A percentile compares a stretch with the other conserved stretches of the same genome.
phyloP scores from a whole-genome alignment of 1,140 invertebrate species.

The Episyrphus balteatus region DNA sequence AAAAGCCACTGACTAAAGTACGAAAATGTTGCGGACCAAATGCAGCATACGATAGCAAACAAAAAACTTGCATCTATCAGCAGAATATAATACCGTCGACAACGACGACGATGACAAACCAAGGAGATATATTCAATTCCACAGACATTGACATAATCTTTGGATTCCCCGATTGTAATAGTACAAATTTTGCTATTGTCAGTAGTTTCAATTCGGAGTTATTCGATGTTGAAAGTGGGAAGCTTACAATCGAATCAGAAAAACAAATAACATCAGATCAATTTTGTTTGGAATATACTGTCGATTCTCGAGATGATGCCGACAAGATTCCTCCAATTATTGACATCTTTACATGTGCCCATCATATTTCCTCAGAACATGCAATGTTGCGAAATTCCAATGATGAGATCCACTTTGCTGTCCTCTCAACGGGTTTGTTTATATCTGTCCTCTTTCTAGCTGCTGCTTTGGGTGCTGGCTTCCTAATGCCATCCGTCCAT shows the following conservation, averaged over 20 bases:
- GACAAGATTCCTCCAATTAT: constrained; percentile 27
- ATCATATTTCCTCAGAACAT: constrained; percentile 38
- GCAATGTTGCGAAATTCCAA: constrained; percentile 14
- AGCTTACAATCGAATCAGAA: constrained; percentile 15
- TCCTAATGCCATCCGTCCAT: constrained; percentile 63
- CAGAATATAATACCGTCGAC: constrained; percentile 36
- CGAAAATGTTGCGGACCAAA: constrained; percentile 48
- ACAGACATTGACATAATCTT: constrained; percentile 28
- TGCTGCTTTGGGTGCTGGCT: constrained; percentile 61
- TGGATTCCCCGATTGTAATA: constrained; percentile 29
- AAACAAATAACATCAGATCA: constrained; percentile 11
- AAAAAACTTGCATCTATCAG: constrained; percentile 36
- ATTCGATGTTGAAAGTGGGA: constrained; percentile 13
- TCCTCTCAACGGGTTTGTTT: constrained; percentile 63
- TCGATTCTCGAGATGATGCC: constrained; percentile 34
- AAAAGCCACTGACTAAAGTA: constrained; percentile 21
- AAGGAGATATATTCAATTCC: constrained; percentile 22
- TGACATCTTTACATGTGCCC: constrained; percentile 52
- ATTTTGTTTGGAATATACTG: constrained; percentile 31
- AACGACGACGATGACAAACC: constrained; percentile 17
- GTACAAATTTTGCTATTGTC: constrained; percentile 38
- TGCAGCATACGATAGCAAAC: constrained; percentile 44
- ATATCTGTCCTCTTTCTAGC: constrained; percentile 66
- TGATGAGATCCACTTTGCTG: constrained; percentile 46
- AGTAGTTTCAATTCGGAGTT: constrained; percentile 37